Conservation (phyloP, 1,140 invertebrate species). For the Armadillidium nasatum region DNA sequence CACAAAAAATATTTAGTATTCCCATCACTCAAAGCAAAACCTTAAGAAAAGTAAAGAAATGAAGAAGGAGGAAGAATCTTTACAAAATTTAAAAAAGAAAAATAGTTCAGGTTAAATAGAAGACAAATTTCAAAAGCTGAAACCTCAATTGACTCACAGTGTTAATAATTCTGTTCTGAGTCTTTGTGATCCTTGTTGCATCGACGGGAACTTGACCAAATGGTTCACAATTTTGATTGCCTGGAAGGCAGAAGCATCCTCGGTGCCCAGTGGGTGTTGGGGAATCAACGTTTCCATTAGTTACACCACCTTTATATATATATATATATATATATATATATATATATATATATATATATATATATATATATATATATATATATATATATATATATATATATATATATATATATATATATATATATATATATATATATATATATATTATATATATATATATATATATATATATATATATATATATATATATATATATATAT, state of each 20-base stretch:
- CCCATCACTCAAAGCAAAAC: too few species aligned
- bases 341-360: conserved; percentile 20
- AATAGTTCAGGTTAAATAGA: too few species aligned
- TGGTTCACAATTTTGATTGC: neutral
- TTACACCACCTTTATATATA: conserved; percentile 1
- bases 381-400: conserved; percentile 23
- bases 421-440: too few species aligned
- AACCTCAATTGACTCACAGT: neutral
- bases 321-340: conserved; percentile 21
- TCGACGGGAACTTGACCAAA: neutral
- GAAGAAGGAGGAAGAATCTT: too few species aligned
- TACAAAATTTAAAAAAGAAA: too few species aligned
- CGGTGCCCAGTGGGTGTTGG: neutral
- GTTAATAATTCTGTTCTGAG: neutral
- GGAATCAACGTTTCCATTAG: neutral
- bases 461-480: too few species aligned
- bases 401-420: neutral
- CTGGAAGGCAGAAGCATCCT: neutral
- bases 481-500: too few species aligned
- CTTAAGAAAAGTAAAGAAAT: too few species aligned
- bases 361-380: conserved; percentile 22
- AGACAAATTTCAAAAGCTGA: neutral
- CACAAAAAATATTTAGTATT: too few species aligned
- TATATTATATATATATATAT: too few species aligned
- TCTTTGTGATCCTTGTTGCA: neutral